Base-by-base conservation (phyloP, 2,113 vertebrate genomes). In the Trematomus loennbergii region DNA sequence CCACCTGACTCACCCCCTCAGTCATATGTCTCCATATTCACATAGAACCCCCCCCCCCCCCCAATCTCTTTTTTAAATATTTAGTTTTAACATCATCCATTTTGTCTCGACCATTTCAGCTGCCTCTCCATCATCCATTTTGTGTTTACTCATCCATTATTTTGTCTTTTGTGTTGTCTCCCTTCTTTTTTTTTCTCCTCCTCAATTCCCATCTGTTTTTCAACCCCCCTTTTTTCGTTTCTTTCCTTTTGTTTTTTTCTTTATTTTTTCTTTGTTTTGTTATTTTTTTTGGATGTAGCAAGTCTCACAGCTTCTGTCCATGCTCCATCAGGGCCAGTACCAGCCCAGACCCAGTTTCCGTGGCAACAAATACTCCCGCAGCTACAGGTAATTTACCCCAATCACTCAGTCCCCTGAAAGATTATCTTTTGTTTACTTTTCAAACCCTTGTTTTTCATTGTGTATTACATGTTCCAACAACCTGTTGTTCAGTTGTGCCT, bases 241-340 rank as follows among this genome's bases (percentile, higher is more conserved):
- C n/a, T 70, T 78, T 77, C 17, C 76, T 74, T 76, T 87, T 85
- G 84, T 87, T 85, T 84, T 87, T 86, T 85, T 89, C 25, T 78
- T 89, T 90, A 80, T 25, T 93, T 29, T 29, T 29, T 29, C 25
- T 29, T 94, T 88, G 2, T 92, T 92, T 89, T 91, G 86, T 87
- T 91, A 83, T 93, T 94, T 92, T 88, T 86, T 92, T 88, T 84
- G 91, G 89, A 94, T 95, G 96, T 95, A 96, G 97, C 97, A 98
- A 98, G 98, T 99, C 91, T 99, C 98, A 91, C 98, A 99, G 94
- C 97, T 99, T 95, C 97, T 99, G 87, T 98, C 97, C 18, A 98
- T 99, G 97, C 97, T 99, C 90, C 98, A 99, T 93, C 98, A 99
- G 94, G 98, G 98, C 84, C 98, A 99, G 60, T 99, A 99, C 94